Percentiles rank a stretch among this genome's conserved stretches.
phyloP scores from a whole-genome alignment of 2,113 vertebrate species.

The Ophthalmolycus amberensis region DNA sequence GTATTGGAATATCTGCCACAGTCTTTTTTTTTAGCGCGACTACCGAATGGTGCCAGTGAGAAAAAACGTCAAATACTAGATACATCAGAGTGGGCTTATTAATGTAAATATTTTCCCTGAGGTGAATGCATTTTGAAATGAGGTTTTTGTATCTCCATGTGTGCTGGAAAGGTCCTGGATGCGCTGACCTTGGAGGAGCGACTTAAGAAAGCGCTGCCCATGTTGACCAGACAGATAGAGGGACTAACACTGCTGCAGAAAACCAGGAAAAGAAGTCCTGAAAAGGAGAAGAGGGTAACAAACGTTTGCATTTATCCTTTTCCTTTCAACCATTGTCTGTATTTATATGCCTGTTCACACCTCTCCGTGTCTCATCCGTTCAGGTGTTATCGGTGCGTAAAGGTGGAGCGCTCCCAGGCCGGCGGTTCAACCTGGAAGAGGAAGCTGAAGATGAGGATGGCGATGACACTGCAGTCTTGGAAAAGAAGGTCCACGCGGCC shows the following conservation, averaged over 20 bases:
- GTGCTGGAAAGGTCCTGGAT: slow-evolving; percentile 88
- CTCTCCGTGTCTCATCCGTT: background rate
- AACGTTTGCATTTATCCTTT: background rate
- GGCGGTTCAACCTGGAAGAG: slow-evolving; percentile 80
- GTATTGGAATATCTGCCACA: background rate
- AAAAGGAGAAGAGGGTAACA: slow-evolving; percentile 91
- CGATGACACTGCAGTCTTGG: slow-evolving; percentile 89
- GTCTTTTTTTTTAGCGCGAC: background rate
- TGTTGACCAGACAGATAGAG: slow-evolving; percentile 95
- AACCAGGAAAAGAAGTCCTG: slow-evolving; percentile 88
- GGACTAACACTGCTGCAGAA: slow-evolving; percentile 95
- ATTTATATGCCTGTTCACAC: background rate
- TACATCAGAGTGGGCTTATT: background rate
- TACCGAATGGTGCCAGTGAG: background rate
- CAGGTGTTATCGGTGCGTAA: slow-evolving; percentile 89
- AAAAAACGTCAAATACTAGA: no score
- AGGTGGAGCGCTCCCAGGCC: slow-evolving; percentile 83
- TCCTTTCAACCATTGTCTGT: no score
- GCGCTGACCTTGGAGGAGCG: slow-evolving; percentile 92
- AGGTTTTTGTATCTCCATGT: background rate
- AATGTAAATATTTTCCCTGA: background rate
- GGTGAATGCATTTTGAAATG: background rate
- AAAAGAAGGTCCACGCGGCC: slow-evolving; percentile 90
- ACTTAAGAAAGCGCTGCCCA: slow-evolving; percentile 92
- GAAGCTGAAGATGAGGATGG: slow-evolving; percentile 94